Evolutionary conservation across 2,113 vertebrate species (phyloP).

Genomic region (Chamaetylas fuelleborni): DNA sequence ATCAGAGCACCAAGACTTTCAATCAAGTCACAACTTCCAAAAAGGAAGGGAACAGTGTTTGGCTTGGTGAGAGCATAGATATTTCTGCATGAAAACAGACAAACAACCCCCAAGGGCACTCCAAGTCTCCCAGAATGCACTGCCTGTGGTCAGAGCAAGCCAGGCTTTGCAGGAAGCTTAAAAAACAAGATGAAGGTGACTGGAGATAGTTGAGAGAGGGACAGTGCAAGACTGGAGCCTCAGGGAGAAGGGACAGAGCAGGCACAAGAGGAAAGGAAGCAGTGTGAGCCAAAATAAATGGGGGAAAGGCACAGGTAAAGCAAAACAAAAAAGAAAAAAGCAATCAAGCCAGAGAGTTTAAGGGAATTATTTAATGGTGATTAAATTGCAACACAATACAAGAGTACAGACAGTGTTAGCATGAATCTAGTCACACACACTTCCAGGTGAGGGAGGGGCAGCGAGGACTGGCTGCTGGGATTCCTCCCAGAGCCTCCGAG

Average conservation of each 20-base stretch:
- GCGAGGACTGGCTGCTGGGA: background rate
- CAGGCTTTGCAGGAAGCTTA: background rate
- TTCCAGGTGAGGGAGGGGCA: background rate
- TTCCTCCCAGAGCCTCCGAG: background rate
- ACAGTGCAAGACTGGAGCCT: background rate
- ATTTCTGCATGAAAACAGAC: background rate
- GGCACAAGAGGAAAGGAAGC: background rate
- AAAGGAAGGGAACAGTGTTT: background rate
- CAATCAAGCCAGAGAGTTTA: background rate
- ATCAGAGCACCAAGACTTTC: background rate
- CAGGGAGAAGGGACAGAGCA: background rate
- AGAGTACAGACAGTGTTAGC: background rate
- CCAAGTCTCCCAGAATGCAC: background rate
- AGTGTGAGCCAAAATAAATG: accelerated
- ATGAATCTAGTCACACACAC: background rate
- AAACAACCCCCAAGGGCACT: background rate
- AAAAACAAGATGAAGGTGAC: background rate
- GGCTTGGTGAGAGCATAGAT: accelerated
- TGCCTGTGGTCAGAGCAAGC: background rate
- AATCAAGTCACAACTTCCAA: background rate
- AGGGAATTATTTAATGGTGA: constrained; percentile 20
- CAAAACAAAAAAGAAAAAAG: background rate
- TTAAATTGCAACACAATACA: background rate
- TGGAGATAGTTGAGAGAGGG: background rate
- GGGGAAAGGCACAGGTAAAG: background rate